Percentiles rank a stretch among this genome's conserved stretches.
These are phyloP conservation scores for Triplophysa rosa DNA, from an alignment of 2,113 vertebrate genomes.

Conservation along the genomic window DNA sequence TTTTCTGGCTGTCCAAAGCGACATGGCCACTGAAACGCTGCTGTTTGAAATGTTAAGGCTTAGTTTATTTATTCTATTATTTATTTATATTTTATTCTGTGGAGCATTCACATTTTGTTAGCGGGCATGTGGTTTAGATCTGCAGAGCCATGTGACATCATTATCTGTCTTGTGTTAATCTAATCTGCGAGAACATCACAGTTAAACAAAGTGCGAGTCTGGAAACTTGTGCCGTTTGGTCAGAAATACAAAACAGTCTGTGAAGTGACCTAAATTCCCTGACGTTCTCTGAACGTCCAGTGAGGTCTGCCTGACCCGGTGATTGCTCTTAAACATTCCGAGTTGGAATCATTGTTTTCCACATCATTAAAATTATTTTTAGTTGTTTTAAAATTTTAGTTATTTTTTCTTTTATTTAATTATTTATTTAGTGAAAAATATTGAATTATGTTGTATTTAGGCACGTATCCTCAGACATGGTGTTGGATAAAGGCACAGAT, in stretches of 20 bases:
- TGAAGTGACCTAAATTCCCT: slow-evolving; percentile 46
- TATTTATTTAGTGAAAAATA: background rate
- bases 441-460: background rate
- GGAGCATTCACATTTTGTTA: slow-evolving; percentile 15
- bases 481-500: background rate
- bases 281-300: slow-evolving; percentile 53
- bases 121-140: slow-evolving; percentile 48
- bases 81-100: slow-evolving; percentile 21
- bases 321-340: slow-evolving; percentile 48
- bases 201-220: slow-evolving; percentile 50
- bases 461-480: background rate
- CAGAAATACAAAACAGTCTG: slow-evolving; percentile 39
- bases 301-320: slow-evolving; percentile 50
- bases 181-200: slow-evolving; percentile 48
- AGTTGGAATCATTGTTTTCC: slow-evolving; percentile 48
- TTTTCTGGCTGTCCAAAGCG: background rate
- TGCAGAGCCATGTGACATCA: slow-evolving; percentile 29
- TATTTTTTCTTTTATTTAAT: background rate
- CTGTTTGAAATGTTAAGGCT: slow-evolving; percentile 1
- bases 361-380: slow-evolving; percentile 12
- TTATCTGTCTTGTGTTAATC: slow-evolving; percentile 15
- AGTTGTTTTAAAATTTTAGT: too few relatives aligned
- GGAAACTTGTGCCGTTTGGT: slow-evolving; percentile 13
- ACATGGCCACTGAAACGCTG: background rate
- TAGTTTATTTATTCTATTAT: slow-evolving; percentile 1